These are phyloP conservation scores for Harpalus rubripes DNA, from an alignment of 2,888 invertebrate genomes.

Conservation along the genomic window DNA sequence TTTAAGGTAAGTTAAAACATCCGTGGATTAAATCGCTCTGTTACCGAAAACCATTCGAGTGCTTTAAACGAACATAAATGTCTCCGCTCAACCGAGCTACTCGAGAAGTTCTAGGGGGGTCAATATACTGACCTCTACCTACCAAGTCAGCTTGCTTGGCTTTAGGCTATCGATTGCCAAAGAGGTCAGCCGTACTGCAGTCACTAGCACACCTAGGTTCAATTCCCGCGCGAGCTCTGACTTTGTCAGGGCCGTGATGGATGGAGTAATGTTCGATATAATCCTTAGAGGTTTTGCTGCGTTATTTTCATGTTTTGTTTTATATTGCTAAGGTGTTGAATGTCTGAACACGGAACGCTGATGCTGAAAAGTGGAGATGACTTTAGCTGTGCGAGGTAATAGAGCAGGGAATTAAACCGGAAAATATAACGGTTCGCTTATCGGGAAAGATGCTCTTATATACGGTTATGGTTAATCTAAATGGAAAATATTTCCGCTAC, in stretches of 20 bases:
- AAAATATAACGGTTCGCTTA: conserved; percentile 39
- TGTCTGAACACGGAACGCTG: conserved; percentile 17
- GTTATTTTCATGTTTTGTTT: conserved; percentile 44
- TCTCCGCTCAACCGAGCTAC: conserved; percentile 37
- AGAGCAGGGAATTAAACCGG: conserved; percentile 49
- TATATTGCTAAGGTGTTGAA: conserved; percentile 33
- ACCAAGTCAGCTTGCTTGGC: conserved; percentile 28
- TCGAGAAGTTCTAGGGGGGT: conserved; percentile 34
- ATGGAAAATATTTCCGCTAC: conserved; percentile 39
- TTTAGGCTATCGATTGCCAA: conserved; percentile 31
- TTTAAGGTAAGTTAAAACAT: conserved; percentile 53
- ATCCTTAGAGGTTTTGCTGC: conserved; percentile 22
- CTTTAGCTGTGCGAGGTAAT: conserved; percentile 32
- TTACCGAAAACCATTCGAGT: conserved; percentile 43
- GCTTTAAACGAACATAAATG: conserved; percentile 55
- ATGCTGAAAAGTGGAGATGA: conserved; percentile 42
- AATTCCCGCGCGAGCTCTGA: conserved; percentile 36
- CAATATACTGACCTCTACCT: conserved; percentile 48
- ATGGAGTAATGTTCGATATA: conserved; percentile 48
- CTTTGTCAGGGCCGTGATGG: conserved; percentile 33
- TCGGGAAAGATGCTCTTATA: conserved; percentile 41
- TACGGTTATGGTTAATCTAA: conserved; percentile 46
- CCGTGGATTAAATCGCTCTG: conserved; percentile 48
- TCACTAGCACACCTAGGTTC: conserved; percentile 1
- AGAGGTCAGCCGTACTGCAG: conserved; percentile 35